Evolutionary conservation across 2,888 invertebrate genomes (phyloP), one percentile per base, ranked within the genome.

Genomic region (Sarcophaga variegata): DNA sequence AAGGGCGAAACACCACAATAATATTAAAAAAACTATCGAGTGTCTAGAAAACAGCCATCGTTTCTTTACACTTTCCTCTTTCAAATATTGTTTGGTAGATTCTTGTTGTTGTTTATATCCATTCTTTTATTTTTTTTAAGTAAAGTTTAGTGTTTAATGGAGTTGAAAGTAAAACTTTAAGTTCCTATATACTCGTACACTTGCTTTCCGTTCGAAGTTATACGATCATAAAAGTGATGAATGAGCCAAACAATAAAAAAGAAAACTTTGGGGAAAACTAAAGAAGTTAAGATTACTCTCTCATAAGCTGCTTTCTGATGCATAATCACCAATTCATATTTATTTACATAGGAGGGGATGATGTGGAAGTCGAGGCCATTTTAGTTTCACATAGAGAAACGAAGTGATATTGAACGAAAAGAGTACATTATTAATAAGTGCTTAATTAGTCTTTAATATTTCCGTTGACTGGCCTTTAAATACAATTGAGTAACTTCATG

Each of bases 181-280:
- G 60, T 69, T 77, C 60, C 60, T 59, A 69, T 59, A 8, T 69
- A 77, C 45, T 59, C 69, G 59, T 60, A 22, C 22, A 22, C 22
- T 22, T 22, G 22, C 22, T 22, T 22, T 22, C 1, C 69, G 69
- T 77, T 77, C 60, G 60, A 69, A 77, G 69, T 69, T 69, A 77
- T 77, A 60, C 77, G 77, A 69, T 77, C 77, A 77, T 69, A 67
- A 60, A 77, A 77, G 77, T 77, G 77, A 77, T 77, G 77, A 77
- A 69, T 77, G 77, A 69, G 77, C 67, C 45, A 69, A 77, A 69
- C 77, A 77, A 69, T 77, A 77, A 77, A 77, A 77, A 37, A 37
- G 6, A 27, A 22, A 22, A 22, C 22, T 4, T 69, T 77, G 69
- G 62, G 60, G 60, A 67, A 69, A 74, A 77, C 67, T 54, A 69